Evolutionary conservation across 1,140 invertebrate species (phyloP).

Genomic region (Drosophila sucinea): DNA sequence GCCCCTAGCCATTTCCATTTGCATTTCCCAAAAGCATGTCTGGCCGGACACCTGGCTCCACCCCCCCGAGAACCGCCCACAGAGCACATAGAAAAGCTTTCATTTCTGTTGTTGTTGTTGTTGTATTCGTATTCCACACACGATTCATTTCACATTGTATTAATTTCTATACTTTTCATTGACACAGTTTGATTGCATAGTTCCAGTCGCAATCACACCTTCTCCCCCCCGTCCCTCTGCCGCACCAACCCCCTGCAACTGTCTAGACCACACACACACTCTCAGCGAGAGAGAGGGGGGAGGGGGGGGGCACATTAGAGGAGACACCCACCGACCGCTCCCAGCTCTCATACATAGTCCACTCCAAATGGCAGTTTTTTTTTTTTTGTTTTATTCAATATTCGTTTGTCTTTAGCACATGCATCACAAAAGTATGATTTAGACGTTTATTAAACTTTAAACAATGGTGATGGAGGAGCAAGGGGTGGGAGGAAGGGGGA

Average conservation of each 20-base stretch:
- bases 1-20: neutral
- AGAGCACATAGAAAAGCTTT: slow-evolving; percentile 1
- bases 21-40: neutral
- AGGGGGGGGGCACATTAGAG: slow-evolving; percentile 14
- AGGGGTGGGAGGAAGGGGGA: neutral
- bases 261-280: slow-evolving; percentile 29
- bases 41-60: slow-evolving; percentile 2
- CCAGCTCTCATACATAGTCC: slow-evolving; percentile 21
- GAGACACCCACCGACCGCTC: slow-evolving; percentile 17
- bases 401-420: slow-evolving; percentile 77
- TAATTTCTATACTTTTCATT: slow-evolving; percentile 21
- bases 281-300: too few relatives aligned
- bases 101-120: neutral
- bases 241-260: neutral
- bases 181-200: slow-evolving; percentile 26
- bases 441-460: slow-evolving; percentile 75
- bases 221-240: neutral
- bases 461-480: slow-evolving; percentile 43
- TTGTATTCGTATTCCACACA: slow-evolving; percentile 12
- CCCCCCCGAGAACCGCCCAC: neutral
- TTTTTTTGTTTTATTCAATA: slow-evolving; percentile 11
- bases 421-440: slow-evolving; percentile 78
- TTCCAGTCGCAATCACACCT: slow-evolving; percentile 4
- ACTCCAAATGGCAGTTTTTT: slow-evolving; percentile 32
- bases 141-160: slow-evolving; percentile 14